Percentiles rank a stretch among this genome's conserved stretches.
Evolutionary conservation across 2,113 vertebrate species (phyloP).

Genomic region (Bolborhynchus lineola): DNA sequence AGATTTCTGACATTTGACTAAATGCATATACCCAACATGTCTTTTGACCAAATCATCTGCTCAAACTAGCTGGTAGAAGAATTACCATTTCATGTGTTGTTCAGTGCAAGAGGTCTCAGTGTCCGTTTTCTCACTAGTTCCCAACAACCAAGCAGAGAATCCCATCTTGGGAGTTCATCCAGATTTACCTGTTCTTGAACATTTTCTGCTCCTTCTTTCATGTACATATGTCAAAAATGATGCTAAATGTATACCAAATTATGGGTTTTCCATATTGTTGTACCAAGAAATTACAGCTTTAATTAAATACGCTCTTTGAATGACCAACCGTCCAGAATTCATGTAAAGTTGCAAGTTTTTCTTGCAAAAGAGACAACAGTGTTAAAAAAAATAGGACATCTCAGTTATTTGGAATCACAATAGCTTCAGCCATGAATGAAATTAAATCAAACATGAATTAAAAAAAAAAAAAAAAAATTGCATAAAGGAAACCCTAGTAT

Average conservation of each 20-base stretch:
- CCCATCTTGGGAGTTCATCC: background rate
- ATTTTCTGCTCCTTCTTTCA: background rate
- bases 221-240: background rate
- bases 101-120: background rate
- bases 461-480: background rate
- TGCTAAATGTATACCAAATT: background rate
- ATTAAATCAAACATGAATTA: background rate
- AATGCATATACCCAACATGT: background rate
- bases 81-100: background rate
- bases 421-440: background rate
- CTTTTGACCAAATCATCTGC: background rate
- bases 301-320: background rate
- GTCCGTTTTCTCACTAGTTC: background rate
- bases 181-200: background rate
- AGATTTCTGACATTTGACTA: background rate
- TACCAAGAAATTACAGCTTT: background rate
- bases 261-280: background rate
- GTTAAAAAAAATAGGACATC: background rate
- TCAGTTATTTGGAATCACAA: background rate
- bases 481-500: background rate
- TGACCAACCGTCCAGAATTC: background rate
- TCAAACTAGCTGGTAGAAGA: background rate
- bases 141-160: background rate
- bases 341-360: background rate
- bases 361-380: background rate